Conservation (phyloP, 2,888 invertebrate genomes). For the Callyntrura guangdongensis region DNA sequence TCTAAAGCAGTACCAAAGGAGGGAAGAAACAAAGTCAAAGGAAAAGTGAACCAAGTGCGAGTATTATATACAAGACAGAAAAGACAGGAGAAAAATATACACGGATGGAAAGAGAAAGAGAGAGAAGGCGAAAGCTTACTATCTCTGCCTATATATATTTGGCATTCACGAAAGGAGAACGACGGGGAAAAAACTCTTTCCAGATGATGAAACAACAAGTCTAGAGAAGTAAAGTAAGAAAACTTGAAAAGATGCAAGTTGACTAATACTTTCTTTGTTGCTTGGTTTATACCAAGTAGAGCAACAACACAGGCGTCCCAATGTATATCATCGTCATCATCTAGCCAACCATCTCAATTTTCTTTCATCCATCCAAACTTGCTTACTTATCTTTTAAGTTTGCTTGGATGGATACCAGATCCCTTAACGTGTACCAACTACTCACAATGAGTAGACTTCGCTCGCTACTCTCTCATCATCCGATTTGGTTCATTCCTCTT, state of each 20-base stretch:
- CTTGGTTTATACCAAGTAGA: not conserved
- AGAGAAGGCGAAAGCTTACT: too few relatives aligned
- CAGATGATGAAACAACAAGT: constrained; percentile 35
- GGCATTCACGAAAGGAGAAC: too few relatives aligned
- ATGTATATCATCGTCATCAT: constrained; percentile 9
- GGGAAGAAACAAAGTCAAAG: not conserved
- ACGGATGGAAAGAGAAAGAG: too few relatives aligned
- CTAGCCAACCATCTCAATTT: constrained; percentile 9
- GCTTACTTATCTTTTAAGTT: constrained; percentile 11
- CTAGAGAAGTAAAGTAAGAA: not conserved
- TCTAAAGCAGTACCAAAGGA: not conserved
- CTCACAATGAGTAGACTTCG: not conserved
- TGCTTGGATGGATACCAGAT: constrained; percentile 15
- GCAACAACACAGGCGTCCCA: not conserved
- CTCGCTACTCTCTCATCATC: constrained; percentile 38
- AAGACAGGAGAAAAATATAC: too few relatives aligned
- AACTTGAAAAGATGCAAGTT: constrained; percentile 45
- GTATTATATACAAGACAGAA: not conserved
- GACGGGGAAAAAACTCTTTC: not conserved
- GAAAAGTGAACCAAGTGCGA: not conserved
- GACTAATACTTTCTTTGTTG: constrained; percentile 35
- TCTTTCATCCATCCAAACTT: not conserved
- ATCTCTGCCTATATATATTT: too few relatives aligned
- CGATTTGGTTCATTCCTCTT: constrained; percentile 38
- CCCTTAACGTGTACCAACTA: not conserved